Percentiles rank a stretch among this genome's conserved stretches.
Conservation (phyloP, 1,140 invertebrate species). For the Oncopeltus fasciatus region DNA sequence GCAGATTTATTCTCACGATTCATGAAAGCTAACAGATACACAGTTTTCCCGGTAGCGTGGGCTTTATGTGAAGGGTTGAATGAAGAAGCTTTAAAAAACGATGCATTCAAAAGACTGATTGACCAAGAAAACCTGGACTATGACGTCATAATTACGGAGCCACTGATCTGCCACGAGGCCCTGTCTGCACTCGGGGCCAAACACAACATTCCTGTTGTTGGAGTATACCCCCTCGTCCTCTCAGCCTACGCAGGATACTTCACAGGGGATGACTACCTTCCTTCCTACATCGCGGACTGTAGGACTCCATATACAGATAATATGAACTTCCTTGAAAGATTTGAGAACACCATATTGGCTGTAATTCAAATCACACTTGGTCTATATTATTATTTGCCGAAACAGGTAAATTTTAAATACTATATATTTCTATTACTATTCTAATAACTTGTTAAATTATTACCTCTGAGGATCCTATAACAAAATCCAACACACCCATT, state of each 20-base stretch:
- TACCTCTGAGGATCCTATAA: too few species aligned
- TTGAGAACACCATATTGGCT: conserved; percentile 31
- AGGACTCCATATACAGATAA: conserved; percentile 33
- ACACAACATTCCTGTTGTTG: conserved; percentile 25
- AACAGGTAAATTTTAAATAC: too few species aligned
- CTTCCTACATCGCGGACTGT: conserved; percentile 36
- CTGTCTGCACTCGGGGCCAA: conserved; percentile 26
- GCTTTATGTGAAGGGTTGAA: too few species aligned
- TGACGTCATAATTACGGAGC: conserved; percentile 27
- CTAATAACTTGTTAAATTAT: too few species aligned
- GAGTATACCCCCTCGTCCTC: conserved; percentile 2
- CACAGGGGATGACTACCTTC: conserved; percentile 3
- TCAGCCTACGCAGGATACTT: neutral
- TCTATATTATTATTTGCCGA: conserved; percentile 2
- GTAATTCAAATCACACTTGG: neutral
- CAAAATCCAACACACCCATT: too few species aligned
- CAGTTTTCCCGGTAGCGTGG: too few species aligned
- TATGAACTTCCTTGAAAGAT: conserved; percentile 38
- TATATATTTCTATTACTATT: too few species aligned
- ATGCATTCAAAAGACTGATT: too few species aligned
- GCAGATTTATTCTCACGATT: too few species aligned
- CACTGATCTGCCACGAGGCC: conserved; percentile 27
- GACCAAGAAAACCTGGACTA: too few species aligned
- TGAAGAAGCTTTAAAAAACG: too few species aligned
- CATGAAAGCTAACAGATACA: too few species aligned